Base-by-base conservation (phyloP, 2,888 invertebrate genomes). In the Drosophila quasianomalipes region DNA sequence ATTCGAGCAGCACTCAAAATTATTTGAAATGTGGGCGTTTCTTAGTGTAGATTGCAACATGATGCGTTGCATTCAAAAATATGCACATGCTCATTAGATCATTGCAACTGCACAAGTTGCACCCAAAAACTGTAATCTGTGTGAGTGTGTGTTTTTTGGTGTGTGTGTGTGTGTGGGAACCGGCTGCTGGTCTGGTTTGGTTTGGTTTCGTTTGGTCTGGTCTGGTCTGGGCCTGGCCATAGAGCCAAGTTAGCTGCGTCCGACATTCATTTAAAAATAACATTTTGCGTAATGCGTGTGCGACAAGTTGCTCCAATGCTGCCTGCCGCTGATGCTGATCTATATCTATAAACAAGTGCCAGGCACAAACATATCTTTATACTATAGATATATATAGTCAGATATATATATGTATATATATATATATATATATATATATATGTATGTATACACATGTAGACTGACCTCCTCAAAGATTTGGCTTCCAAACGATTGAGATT, bases 201-300 rank as follows among this genome's bases (percentile, higher is more conserved):
- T 47, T 16, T 74, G 76, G 73, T 41, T n/a, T 74, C 74, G 73
- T 41, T n/a, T 74, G 76, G 73, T 70, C 65, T 63, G 51, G 51
- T 51, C 73, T 72, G 78, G 72, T 70, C 74, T 67, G 67, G 83
- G 79, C 83, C 81, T 70, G 84, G 73, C 70, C 65, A 64, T 65
- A 71, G 14, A 47, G 79, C 67, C 76, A 74, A 70, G 58, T 75
- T 74, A 90, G 91, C 91, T 89, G 47, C 16, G 47, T 89, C 90
- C 91, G 86, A 85, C 86, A 85, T 79, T 76, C 75, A 74, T 82
- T 91, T 92, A 92, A 83, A 92, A 92, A 92, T 92, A 92, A 87
- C 73, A 90, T 83, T 92, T 92, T 92, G 93, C 92, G 92, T 92
- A 92, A 92, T 85, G 82, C 82, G 82, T 74, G 52, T 44, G 74